Percentiles rank a stretch among this genome's conserved stretches.
Conservation (phyloP, 2,113 vertebrate species). For the Bubo bubo region DNA sequence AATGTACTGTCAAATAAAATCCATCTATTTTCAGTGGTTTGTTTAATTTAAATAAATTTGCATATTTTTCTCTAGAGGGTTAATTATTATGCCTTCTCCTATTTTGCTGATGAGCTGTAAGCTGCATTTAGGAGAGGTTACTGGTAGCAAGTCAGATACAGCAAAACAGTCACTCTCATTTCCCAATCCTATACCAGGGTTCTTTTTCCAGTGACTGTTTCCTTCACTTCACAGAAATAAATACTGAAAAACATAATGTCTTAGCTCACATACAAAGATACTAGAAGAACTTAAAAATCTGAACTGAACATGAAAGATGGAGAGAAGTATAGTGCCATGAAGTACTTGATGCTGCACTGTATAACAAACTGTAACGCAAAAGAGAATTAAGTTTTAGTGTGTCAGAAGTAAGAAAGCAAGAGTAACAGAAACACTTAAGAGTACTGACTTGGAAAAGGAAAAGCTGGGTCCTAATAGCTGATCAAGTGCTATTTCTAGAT, state of each 20-base stretch:
- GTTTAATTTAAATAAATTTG: conserved; percentile 11
- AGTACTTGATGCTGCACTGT: not conserved
- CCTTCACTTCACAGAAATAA: not conserved
- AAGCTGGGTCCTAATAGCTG: not conserved
- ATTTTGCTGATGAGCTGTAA: not conserved
- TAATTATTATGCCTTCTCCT: conserved; percentile 11
- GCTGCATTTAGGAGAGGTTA: not conserved
- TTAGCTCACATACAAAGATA: not conserved
- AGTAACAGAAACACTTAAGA: not conserved
- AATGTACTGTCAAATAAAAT: not conserved
- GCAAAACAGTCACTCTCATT: not conserved
- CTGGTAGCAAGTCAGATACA: not conserved
- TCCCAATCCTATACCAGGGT: not conserved
- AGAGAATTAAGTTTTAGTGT: not conserved
- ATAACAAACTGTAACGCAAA: not conserved
- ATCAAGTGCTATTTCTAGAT: not conserved
- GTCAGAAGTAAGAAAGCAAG: not conserved
- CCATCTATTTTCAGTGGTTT: not conserved
- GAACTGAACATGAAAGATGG: not conserved
- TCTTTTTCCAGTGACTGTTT: not conserved
- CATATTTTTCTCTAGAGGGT: not conserved
- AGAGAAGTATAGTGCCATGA: not conserved
- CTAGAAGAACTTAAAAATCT: not conserved
- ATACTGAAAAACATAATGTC: not conserved
- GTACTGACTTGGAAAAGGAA: not conserved